Percentiles rank a stretch among this genome's conserved stretches.
phyloP scores from a whole-genome alignment of 1,140 invertebrate species.

The Chelonus insularis region DNA sequence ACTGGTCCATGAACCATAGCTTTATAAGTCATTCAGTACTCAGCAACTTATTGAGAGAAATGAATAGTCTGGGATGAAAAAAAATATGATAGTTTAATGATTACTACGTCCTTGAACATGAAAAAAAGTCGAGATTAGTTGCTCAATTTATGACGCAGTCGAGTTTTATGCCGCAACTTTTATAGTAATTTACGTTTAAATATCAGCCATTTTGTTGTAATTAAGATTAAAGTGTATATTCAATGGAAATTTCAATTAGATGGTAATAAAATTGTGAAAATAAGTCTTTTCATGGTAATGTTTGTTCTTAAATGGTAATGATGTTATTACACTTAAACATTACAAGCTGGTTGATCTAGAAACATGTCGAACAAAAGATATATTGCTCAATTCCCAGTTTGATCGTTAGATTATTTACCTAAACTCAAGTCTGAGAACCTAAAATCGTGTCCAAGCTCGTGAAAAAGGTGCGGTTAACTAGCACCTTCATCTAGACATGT shows the following conservation, averaged over 20 bases:
- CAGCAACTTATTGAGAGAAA: not conserved
- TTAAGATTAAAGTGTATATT: too few relatives aligned
- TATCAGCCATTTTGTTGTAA: too few relatives aligned
- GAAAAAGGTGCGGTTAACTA: conserved; percentile 19
- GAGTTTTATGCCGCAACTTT: not conserved
- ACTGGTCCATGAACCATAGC: conserved; percentile 19
- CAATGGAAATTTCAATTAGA: too few relatives aligned
- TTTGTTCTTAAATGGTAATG: conserved; percentile 2
- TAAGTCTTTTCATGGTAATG: too few relatives aligned
- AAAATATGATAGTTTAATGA: not conserved
- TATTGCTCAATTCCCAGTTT: not conserved
- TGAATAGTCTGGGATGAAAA: not conserved
- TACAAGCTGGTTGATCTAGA: not conserved
- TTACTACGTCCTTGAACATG: conserved; percentile 18
- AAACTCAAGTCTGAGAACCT: not conserved
- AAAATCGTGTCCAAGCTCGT: conserved; percentile 1
- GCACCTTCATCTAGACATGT: not conserved
- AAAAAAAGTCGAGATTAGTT: conserved; percentile 1
- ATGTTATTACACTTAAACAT: conserved; percentile 7
- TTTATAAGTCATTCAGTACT: conserved; percentile 17
- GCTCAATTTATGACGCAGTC: not conserved
- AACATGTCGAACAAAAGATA: not conserved
- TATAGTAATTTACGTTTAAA: not conserved
- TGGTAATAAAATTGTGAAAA: too few relatives aligned
- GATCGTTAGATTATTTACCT: not conserved